A percentile compares a stretch with the other conserved stretches of the same genome.
These are phyloP conservation scores for Atethmia centrago DNA, from an alignment of 2,888 invertebrate species.

Conservation along the genomic window DNA sequence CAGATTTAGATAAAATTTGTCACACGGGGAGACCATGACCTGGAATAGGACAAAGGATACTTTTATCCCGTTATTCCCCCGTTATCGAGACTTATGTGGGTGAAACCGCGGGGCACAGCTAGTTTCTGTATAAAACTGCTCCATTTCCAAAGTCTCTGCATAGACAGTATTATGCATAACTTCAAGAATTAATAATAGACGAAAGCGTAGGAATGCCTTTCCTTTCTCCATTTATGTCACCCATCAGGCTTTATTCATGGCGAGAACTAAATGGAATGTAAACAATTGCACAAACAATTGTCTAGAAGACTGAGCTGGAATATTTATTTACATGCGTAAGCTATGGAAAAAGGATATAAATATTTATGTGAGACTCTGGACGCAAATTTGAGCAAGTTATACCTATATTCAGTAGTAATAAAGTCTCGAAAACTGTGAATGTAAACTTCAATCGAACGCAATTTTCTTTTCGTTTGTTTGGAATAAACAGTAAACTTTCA, in stretches of 20 bases:
- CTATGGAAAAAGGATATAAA: background rate
- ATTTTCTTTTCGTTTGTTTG: background rate
- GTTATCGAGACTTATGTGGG: no score
- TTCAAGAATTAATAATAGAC: slow-evolving; percentile 30
- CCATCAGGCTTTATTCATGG: slow-evolving; percentile 35
- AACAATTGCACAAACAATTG: slow-evolving; percentile 38
- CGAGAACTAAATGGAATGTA: slow-evolving; percentile 45
- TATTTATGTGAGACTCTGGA: background rate
- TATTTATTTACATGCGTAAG: slow-evolving; percentile 15
- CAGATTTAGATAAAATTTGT: no score
- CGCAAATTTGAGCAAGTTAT: background rate
- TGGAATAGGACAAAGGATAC: no score
- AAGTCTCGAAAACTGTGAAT: background rate
- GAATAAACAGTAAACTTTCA: background rate
- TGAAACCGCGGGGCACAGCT: no score
- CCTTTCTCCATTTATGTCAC: slow-evolving; percentile 31
- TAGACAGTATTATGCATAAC: background rate
- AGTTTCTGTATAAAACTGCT: background rate
- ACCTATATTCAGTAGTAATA: background rate
- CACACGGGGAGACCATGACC: no score
- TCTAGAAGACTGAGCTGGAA: slow-evolving; percentile 22
- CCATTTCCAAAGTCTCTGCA: background rate
- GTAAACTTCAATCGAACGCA: background rate
- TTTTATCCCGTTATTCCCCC: no score
- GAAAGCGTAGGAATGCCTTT: slow-evolving; percentile 18